These are phyloP conservation scores for Drosophila formosana DNA, from an alignment of 2,888 invertebrate species.

Conservation along the genomic window DNA sequence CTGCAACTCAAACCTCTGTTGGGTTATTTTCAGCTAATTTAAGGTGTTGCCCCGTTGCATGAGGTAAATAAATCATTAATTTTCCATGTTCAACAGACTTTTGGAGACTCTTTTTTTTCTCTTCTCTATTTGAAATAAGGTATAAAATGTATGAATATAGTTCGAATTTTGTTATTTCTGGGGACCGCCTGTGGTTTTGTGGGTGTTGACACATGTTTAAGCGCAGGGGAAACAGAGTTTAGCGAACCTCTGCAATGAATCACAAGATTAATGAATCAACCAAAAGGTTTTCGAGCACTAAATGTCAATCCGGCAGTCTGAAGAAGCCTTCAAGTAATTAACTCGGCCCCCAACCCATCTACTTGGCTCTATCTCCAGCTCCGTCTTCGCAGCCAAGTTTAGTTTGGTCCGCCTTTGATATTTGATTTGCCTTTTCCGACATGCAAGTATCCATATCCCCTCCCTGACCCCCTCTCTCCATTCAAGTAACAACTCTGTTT, in stretches of 20 bases:
- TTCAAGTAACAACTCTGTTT: slow-evolving; percentile 48
- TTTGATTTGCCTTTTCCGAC: slow-evolving; percentile 76
- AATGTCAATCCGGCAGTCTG: slow-evolving; percentile 68
- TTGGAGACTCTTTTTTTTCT: slow-evolving; percentile 45
- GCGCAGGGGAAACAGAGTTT: slow-evolving; percentile 23
- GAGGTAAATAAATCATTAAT: slow-evolving; percentile 77
- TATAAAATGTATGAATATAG: background rate
- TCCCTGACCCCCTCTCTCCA: background rate
- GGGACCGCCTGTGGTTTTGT: slow-evolving; percentile 75
- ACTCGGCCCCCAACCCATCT: slow-evolving; percentile 32
- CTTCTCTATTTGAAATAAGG: slow-evolving; percentile 16
- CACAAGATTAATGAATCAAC: slow-evolving; percentile 68
- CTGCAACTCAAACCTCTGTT: slow-evolving; percentile 10
- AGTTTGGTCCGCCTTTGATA: slow-evolving; percentile 73
- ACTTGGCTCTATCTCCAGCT: slow-evolving; percentile 3
- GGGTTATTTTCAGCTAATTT: slow-evolving; percentile 69
- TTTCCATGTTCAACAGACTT: slow-evolving; percentile 34
- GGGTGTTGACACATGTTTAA: slow-evolving; percentile 81
- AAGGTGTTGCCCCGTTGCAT: slow-evolving; percentile 74
- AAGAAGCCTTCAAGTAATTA: slow-evolving; percentile 71
- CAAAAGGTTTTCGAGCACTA: slow-evolving; percentile 41
- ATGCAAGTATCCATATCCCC: slow-evolving; percentile 14
- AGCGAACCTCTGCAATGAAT: slow-evolving; percentile 52
- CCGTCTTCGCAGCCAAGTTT: slow-evolving; percentile 36
- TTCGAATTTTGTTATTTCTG: slow-evolving; percentile 5